phyloP scores from a whole-genome alignment of 2,888 invertebrate genomes.

The Habrosyne pyritoides region DNA sequence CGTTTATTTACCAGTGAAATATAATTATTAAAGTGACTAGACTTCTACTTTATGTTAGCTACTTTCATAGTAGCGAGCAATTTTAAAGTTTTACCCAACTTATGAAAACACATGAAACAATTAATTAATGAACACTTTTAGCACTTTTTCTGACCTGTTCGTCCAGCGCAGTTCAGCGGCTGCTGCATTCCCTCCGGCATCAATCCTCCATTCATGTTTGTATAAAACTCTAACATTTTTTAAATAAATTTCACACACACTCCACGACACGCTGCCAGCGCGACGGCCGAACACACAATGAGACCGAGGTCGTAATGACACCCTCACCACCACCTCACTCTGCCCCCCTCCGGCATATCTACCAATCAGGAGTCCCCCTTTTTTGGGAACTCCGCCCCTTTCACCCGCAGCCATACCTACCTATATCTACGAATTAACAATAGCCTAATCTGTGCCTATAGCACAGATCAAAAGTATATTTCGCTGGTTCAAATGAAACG shows the following conservation, averaged over 20 bases:
- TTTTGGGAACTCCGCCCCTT: slow-evolving; percentile 57
- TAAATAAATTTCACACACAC: slow-evolving; percentile 49
- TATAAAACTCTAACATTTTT: slow-evolving; percentile 88
- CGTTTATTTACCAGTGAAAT: too few relatives aligned
- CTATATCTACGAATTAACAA: slow-evolving; percentile 49
- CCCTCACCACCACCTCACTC: slow-evolving; percentile 29
- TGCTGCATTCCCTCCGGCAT: slow-evolving; percentile 83
- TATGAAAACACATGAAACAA: neutral
- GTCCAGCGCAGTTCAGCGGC: slow-evolving; percentile 84
- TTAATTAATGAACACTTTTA: neutral
- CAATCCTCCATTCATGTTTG: slow-evolving; percentile 85
- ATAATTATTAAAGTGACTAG: too few relatives aligned
- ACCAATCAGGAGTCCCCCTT: slow-evolving; percentile 53
- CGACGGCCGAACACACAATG: slow-evolving; percentile 59
- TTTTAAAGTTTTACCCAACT: neutral
- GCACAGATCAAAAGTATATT: slow-evolving; percentile 65
- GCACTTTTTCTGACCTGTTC: slow-evolving; percentile 82
- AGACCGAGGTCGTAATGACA: slow-evolving; percentile 35
- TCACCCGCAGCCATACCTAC: slow-evolving; percentile 63
- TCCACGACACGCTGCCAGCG: slow-evolving; percentile 42
- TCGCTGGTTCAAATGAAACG: slow-evolving; percentile 60
- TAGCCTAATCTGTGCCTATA: neutral
- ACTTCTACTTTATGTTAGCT: too few relatives aligned
- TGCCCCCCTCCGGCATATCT: slow-evolving; percentile 45
- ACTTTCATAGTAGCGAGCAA: too few relatives aligned